Base-by-base conservation (phyloP, 53 echinoderm and acorn worm species). In the Luidia sarsii region DNA sequence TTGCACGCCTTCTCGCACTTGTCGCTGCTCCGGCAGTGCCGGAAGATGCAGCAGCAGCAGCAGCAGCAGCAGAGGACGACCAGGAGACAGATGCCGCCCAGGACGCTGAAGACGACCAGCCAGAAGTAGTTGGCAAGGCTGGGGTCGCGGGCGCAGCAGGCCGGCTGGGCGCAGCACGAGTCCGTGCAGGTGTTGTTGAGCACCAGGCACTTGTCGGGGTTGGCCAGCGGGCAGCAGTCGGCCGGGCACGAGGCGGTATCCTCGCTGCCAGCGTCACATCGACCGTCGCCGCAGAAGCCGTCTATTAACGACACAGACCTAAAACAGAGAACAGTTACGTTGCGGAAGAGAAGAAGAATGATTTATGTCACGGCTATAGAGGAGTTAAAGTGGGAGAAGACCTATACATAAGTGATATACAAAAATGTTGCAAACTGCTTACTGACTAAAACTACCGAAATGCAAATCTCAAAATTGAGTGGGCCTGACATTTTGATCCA, bases 261-360 rank as follows among this genome's bases (percentile, higher is more conserved):
- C 54, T 94, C 94, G 16, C 13, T 51, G 19, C 15, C 50, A 1
- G 67, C 70, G 54, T 94, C 94, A 51, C 94, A 94, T 10, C 83
- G 86, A 13, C 94, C 94, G 56, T 94, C 94, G 2, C 94, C 94
- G 48, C 94, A 94, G 71, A 94, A 94, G 18, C 77, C 77, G 16
- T 77, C 77, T 23, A 41, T 35, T 41, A 67, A 28, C 1, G 31
- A 60, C 7, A 55, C 19, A 9, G 59, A 77, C 33, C 77, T 77
- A 20, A 23, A 46, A 48, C 6, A 65, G 7, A 6, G 11, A 38
- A 19, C n/a, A n/a, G n/a, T n/a, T n/a, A n/a, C n/a, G n/a, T n/a
- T n/a, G n/a, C n/a, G n/a, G n/a, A n/a, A 19, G n/a, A 31, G 34
- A 33, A 7, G 11, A 41, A 7, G 41, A 41, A 41, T 41, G 41